Evolutionary conservation across 2,888 invertebrate genomes (phyloP).

Genomic region (Sarcophaga variegata): DNA sequence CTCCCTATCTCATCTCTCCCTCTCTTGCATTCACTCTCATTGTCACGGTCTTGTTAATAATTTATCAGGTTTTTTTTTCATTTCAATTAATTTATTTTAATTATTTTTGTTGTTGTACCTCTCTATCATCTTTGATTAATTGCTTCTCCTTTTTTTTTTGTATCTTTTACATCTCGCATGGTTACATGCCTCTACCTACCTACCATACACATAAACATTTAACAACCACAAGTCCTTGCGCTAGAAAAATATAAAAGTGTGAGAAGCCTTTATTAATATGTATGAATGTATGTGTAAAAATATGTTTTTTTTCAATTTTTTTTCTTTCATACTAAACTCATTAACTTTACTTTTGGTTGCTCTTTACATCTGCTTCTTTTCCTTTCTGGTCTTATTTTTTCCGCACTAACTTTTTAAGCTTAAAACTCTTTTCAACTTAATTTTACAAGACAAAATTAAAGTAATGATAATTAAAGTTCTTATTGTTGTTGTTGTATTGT

Average conservation of each 20-base stretch:
- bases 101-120: slow-evolving; percentile 17
- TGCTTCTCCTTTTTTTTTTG: slow-evolving; percentile 30
- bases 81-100: slow-evolving; percentile 19
- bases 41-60: background rate
- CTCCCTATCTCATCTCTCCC: background rate
- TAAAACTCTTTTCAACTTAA: slow-evolving; percentile 2
- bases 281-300: background rate
- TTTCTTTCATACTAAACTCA: slow-evolving; percentile 48
- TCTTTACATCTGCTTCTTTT: slow-evolving; percentile 21
- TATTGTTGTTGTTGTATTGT: background rate
- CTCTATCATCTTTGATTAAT: slow-evolving; percentile 51
- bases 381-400: slow-evolving; percentile 18
- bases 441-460: slow-evolving; percentile 16
- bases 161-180: background rate
- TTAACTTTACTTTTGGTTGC: slow-evolving; percentile 25
- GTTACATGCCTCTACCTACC: background rate
- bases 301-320: background rate
- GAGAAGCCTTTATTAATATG: background rate
- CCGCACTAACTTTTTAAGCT: background rate
- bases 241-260: slow-evolving; percentile 1
- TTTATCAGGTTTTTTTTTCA: slow-evolving; percentile 19
- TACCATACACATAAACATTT: background rate
- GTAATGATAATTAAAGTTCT: slow-evolving; percentile 49
- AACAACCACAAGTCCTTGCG: background rate
- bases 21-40: background rate